Conservation (phyloP, 2,797 vertebrate genomes). For the Enteromius anoplus region DNA sequence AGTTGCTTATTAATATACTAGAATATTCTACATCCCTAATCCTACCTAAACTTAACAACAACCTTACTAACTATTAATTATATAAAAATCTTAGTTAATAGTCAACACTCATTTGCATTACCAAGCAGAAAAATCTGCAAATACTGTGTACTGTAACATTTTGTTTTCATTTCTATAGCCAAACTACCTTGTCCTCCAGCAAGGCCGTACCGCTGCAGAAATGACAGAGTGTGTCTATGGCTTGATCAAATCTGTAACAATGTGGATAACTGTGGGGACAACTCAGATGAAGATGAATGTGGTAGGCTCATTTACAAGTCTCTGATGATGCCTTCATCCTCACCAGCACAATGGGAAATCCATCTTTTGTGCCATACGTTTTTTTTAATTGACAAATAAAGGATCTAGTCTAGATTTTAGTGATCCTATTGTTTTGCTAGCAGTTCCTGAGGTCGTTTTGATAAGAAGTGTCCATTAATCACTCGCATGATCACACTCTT, state of each 20-base stretch:
- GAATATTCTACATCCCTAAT: too few species aligned
- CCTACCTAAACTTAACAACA: too few species aligned
- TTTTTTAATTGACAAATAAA: slow-evolving; percentile 30
- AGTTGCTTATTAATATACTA: too few species aligned
- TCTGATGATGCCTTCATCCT: slow-evolving; percentile 30
- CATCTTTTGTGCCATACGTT: slow-evolving; percentile 8
- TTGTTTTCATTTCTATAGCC: slow-evolving; percentile 68
- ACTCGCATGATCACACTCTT: slow-evolving; percentile 8
- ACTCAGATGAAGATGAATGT: slow-evolving; percentile 94
- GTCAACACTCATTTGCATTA: not conserved
- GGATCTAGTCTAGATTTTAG: slow-evolving; percentile 1
- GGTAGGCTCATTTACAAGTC: slow-evolving; percentile 72
- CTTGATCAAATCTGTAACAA: slow-evolving; percentile 90
- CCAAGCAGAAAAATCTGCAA: not conserved
- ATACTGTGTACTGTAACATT: slow-evolving; percentile 13
- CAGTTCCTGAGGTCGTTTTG: not conserved
- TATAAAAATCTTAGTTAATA: too few species aligned
- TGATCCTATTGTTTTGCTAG: slow-evolving; percentile 10
- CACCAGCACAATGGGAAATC: slow-evolving; percentile 29
- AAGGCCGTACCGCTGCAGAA: slow-evolving; percentile 89
- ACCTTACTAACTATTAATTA: too few species aligned
- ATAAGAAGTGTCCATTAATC: slow-evolving; percentile 24
- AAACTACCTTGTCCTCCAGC: slow-evolving; percentile 91
- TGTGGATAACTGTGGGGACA: slow-evolving; percentile 93
- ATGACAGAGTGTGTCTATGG: slow-evolving; percentile 91